A percentile compares a stretch with the other conserved stretches of the same genome.
Conservation (phyloP, 2,113 vertebrate species). For the Chitala chitala region DNA sequence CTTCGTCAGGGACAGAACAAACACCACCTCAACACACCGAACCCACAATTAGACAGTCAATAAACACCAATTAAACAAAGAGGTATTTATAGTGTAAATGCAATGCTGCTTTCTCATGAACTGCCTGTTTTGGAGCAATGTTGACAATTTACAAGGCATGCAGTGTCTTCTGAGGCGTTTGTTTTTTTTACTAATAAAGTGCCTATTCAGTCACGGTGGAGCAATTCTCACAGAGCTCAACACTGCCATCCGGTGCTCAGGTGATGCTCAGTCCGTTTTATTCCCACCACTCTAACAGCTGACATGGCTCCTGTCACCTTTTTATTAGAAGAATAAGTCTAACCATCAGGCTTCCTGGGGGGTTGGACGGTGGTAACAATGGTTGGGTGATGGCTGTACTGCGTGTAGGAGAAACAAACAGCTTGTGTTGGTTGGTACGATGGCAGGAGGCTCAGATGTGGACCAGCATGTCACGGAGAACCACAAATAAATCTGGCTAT, state of each 20-base stretch:
- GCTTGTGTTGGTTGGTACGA: no score
- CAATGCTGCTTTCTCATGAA: slow-evolving; percentile 15
- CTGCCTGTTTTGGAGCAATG: not conserved
- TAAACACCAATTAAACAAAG: slow-evolving; percentile 28
- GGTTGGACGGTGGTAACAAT: not conserved
- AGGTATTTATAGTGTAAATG: slow-evolving; percentile 18
- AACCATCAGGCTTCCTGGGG: not conserved
- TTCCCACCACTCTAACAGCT: not conserved
- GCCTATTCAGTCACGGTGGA: not conserved
- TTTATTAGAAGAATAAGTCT: not conserved
- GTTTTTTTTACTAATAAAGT: not conserved
- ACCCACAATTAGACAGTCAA: slow-evolving; percentile 14
- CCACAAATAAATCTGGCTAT: not conserved
- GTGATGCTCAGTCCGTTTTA: not conserved
- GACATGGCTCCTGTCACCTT: not conserved
- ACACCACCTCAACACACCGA: not conserved
- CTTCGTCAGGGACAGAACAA: not conserved
- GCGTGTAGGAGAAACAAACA: no score
- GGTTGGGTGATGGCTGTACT: no score
- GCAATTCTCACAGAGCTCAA: not conserved
- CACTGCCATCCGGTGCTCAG: not conserved
- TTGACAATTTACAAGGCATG: not conserved
- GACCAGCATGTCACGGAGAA: not conserved
- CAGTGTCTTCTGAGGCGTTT: not conserved
- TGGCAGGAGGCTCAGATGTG: no score